These are phyloP conservation scores for Pluvianellus socialis DNA, from an alignment of 2,113 vertebrate genomes.

Conservation along the genomic window DNA sequence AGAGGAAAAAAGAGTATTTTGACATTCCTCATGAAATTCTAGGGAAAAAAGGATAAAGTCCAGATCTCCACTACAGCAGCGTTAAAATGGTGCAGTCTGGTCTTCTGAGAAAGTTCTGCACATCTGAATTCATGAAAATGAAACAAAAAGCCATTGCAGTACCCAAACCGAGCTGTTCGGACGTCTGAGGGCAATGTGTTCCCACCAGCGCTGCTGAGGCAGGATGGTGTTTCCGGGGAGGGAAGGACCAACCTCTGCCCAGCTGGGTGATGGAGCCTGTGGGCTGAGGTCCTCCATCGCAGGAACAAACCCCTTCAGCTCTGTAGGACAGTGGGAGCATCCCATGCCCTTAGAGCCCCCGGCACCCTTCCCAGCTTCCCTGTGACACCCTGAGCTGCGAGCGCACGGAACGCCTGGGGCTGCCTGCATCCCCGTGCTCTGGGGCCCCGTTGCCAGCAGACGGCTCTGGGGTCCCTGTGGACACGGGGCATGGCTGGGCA, in stretches of 20 bases:
- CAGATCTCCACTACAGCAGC: neutral
- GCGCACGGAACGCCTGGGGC: rapidly evolving
- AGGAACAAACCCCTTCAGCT: neutral
- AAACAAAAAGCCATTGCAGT: neutral
- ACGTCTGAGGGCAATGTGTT: rapidly evolving
- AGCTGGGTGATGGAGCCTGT: rapidly evolving
- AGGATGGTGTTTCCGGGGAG: neutral
- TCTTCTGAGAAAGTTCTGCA: neutral
- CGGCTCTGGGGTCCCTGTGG: too few species aligned
- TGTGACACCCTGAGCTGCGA: neutral
- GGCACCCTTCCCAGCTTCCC: too few species aligned
- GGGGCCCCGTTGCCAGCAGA: too few species aligned
- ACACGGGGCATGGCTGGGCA: rapidly evolving
- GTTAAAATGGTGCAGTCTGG: neutral
- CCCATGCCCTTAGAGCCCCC: rapidly evolving
- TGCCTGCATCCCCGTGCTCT: neutral
- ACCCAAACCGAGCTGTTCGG: neutral
- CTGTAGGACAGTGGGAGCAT: neutral
- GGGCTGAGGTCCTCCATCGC: neutral
- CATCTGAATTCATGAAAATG: neutral
- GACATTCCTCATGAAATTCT: neutral
- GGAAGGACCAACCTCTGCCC: neutral
- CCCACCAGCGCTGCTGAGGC: rapidly evolving
- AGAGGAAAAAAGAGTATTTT: neutral
- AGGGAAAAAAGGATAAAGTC: neutral